phyloP scores from a whole-genome alignment of 2,113 vertebrate species.

The Mohoua ochrocephala region DNA sequence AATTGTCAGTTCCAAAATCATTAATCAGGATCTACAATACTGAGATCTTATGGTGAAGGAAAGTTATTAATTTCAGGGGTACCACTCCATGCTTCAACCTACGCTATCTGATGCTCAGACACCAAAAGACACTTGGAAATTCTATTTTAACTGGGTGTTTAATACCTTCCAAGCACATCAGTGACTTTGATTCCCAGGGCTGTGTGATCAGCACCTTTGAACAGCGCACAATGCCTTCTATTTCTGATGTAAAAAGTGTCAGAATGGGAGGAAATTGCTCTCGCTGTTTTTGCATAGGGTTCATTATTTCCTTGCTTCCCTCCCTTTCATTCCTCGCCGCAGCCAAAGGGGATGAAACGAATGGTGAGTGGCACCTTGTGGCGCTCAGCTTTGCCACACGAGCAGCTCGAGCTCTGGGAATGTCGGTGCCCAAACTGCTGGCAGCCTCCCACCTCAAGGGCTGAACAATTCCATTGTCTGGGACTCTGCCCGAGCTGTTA shows the following conservation, averaged over 20 bases:
- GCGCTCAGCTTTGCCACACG: not conserved
- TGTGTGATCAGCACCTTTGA: conserved; percentile 40
- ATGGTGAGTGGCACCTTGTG: conserved; percentile 4
- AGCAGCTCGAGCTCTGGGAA: not conserved
- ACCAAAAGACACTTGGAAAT: not conserved
- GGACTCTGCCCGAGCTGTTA: not conserved
- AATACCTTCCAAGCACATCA: not conserved
- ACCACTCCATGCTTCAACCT: not conserved
- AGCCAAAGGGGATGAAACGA: not conserved
- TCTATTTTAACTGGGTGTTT: not conserved
- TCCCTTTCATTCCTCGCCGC: not conserved
- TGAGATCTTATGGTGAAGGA: not conserved
- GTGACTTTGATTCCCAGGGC: not conserved
- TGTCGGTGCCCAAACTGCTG: not conserved
- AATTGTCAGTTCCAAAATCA: not conserved
- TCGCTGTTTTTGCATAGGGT: not conserved
- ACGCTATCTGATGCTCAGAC: not conserved
- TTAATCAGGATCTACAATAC: not conserved
- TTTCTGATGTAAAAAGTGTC: not conserved
- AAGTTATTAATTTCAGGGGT: not conserved
- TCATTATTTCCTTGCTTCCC: not conserved
- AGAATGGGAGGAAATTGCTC: conserved; percentile 26
- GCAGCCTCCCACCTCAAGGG: not conserved
- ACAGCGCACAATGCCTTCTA: not conserved
- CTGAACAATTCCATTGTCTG: not conserved